Base-by-base conservation (phyloP, 2,113 vertebrate genomes). In the Tragelaphus strepsiceros region DNA sequence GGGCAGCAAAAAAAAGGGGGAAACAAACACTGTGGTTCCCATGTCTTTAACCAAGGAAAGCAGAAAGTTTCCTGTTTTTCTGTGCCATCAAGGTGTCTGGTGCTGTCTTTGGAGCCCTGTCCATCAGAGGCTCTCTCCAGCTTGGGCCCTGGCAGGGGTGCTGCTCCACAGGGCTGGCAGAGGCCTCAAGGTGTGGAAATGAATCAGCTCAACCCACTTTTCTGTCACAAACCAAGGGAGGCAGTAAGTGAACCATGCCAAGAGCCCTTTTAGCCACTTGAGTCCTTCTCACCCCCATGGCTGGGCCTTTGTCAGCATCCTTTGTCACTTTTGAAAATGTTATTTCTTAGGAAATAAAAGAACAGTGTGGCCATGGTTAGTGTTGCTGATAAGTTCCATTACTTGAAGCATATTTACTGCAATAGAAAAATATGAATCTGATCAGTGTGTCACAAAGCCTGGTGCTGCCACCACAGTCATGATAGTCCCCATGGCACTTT, bases 271-370 rank as follows among this genome's bases (percentile, higher is more conserved):
- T 13, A 51, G 62, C 43, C 67, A 39, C 30, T 46, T 74, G 82
- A 96, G 59, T 91, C 95, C 86, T 83, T 89, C 61, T 85, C 17
- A 24, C 24, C 74, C 13, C 62, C 24, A 1, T 54, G 6, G 54
- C 80, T 30, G 62, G 49, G 95, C 59, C 80, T 97, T 96, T 97
- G 89, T 98, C 80, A 92, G 89, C 59, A 30, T 30, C 82, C 67
- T 96, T 97, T 98, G 95, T 98, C 95, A 67, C 80, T 90, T 94
- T 84, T 67, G 92, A 97, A 96, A 96, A 86, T 95, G 91, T 90
- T 77, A 97, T 98, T 98, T 90, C 96, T 94, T 86, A 74, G 94
- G 93, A 95, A 98, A 98, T 90, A 97, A 97, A 97, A 91, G 94
- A 91, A 98, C 89, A 96, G 58, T 39, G 12, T 10, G 87, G 51